Evolutionary conservation across 2,797 vertebrate species (phyloP).

Genomic region (Dermochelys coriacea): DNA sequence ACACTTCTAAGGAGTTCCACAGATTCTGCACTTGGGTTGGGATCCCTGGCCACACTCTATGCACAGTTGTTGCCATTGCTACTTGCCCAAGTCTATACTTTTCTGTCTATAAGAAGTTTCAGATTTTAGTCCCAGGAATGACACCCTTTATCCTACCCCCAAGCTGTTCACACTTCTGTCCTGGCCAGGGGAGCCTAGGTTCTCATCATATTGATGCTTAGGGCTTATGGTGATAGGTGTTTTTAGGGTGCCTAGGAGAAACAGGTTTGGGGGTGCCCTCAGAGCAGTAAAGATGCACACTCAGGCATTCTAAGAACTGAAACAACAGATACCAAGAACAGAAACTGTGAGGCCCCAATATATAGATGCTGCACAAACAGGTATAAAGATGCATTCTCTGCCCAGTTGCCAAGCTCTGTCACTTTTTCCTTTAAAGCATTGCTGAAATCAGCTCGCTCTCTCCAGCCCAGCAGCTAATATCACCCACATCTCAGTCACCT

Average conservation of each 20-base stretch:
- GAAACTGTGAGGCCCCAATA: too few species aligned
- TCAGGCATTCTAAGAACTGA: background rate
- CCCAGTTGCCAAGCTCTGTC: background rate
- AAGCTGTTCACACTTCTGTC: background rate
- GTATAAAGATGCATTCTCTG: background rate
- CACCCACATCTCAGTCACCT: background rate
- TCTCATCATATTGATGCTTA: background rate
- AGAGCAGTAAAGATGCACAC: background rate
- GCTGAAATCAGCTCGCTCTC: background rate
- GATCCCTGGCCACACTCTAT: background rate
- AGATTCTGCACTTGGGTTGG: background rate
- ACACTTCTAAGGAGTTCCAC: background rate
- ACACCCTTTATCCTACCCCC: background rate
- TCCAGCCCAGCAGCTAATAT: background rate
- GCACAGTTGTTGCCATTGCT: background rate
- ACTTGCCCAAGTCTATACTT: background rate
- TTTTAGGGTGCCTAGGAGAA: too few species aligned
- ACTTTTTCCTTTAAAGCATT: background rate
- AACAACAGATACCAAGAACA: too few species aligned
- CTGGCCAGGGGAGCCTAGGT: background rate
- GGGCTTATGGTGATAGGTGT: background rate
- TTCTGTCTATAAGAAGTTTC: background rate
- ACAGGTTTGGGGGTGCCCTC: conserved; percentile 1
- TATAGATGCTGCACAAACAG: background rate
- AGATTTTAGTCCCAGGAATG: background rate